Evolutionary conservation across 2,113 vertebrate species (phyloP).

Genomic region (Dryoscopus gambensis): DNA sequence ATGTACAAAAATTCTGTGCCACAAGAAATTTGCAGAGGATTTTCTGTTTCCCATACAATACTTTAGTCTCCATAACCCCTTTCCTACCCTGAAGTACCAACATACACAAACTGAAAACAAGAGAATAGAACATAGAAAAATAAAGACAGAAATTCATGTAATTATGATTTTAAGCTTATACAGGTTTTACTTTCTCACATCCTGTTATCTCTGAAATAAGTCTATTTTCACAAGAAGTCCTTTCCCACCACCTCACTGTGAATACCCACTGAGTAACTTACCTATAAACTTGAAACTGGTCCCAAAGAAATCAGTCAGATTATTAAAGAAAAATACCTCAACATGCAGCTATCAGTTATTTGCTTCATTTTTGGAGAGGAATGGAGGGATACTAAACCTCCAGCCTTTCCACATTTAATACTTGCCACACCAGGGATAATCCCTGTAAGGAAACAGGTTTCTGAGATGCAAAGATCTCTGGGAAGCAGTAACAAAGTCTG

Average conservation of each 20-base stretch:
- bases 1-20: not conserved
- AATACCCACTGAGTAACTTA: not conserved
- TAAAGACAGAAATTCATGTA: not conserved
- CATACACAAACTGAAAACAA: not conserved
- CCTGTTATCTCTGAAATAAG: not conserved
- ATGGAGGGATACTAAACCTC: not conserved
- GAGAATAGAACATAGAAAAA: not conserved
- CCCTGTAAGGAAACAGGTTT: not conserved
- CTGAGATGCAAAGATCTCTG: constrained; percentile 36
- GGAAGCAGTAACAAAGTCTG: constrained; percentile 51
- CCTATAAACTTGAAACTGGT: not conserved
- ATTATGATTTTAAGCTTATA: not conserved
- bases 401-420: not conserved
- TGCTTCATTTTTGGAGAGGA: not conserved
- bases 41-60: not conserved
- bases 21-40: not conserved
- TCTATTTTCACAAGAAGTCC: not conserved
- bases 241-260: not conserved
- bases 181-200: not conserved
- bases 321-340: not conserved
- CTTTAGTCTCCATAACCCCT: not conserved
- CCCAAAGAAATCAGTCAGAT: not conserved
- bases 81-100: not conserved
- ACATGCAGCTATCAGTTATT: not conserved
- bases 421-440: not conserved